A percentile compares a stretch with the other conserved stretches of the same genome.
Conservation (phyloP, 2,888 invertebrate genomes). For the Heliconius sara region DNA sequence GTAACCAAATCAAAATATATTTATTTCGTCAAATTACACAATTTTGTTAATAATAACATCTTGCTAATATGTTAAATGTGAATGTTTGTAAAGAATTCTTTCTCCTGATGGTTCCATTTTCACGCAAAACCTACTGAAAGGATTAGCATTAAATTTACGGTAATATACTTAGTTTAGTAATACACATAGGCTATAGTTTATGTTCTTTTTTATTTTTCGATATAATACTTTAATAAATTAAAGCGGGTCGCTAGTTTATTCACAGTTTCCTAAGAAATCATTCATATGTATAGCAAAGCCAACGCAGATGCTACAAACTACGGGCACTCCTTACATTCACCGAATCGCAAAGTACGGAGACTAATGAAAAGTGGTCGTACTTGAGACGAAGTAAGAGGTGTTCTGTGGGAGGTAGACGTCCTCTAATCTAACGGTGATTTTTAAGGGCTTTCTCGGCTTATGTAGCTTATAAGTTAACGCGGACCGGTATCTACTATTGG, state of each 20-base stretch:
- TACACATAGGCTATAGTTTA: too few relatives aligned
- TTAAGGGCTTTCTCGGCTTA: constrained; percentile 38
- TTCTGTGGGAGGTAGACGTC: constrained; percentile 64
- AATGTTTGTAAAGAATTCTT: too few relatives aligned
- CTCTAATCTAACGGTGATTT: constrained; percentile 53
- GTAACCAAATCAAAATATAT: neutral
- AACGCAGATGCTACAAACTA: constrained; percentile 21
- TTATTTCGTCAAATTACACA: neutral
- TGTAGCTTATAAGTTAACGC: constrained; percentile 13
- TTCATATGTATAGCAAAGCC: neutral
- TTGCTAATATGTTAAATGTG: too few relatives aligned
- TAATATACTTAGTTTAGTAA: too few relatives aligned
- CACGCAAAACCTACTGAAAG: too few relatives aligned
- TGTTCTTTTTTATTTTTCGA: too few relatives aligned
- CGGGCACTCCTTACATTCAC: constrained; percentile 35
- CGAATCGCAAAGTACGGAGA: constrained; percentile 35
- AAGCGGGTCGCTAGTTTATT: neutral
- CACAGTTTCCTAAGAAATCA: constrained; percentile 6
- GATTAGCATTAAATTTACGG: too few relatives aligned
- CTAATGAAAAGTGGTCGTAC: constrained; percentile 52
- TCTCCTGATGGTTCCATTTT: too few relatives aligned
- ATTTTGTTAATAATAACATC: too few relatives aligned
- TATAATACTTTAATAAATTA: too few relatives aligned
- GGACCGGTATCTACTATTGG: neutral
- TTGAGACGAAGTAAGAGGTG: constrained; percentile 58